A percentile compares a stretch with the other conserved stretches of the same genome.
Evolutionary conservation across 2,797 vertebrate genomes (phyloP).

Genomic region (Pteronotus mesoamericanus): DNA sequence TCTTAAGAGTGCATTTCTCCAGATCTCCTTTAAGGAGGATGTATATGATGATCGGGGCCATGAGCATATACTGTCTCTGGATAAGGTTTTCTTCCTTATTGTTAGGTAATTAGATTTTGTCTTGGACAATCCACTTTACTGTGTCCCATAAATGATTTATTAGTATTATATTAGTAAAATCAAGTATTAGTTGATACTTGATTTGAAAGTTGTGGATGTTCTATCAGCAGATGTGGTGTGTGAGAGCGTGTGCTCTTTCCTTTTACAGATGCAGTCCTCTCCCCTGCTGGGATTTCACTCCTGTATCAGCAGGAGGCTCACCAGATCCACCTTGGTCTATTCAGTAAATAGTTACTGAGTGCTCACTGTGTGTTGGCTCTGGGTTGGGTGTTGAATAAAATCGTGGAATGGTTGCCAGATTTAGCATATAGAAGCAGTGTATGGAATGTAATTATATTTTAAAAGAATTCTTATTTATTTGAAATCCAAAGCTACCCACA

Average conservation of each 20-base stretch:
- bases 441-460: neutral
- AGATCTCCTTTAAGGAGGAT: neutral
- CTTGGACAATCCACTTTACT: neutral
- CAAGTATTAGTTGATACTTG: neutral
- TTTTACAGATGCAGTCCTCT: neutral
- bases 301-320: neutral
- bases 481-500: neutral
- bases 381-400: neutral
- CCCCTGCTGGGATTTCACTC: neutral
- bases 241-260: neutral
- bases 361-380: neutral
- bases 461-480: neutral
- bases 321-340: neutral
- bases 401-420: neutral
- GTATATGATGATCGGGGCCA: neutral
- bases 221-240: neutral
- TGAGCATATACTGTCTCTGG: neutral
- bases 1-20: neutral
- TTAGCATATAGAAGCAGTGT: neutral
- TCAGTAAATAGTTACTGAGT: neutral
- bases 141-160: neutral
- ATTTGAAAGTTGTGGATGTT: neutral
- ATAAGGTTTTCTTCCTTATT: neutral
- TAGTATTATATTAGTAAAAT: no score
- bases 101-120: neutral